These are phyloP conservation scores for Scomber scombrus DNA, from an alignment of 2,113 vertebrate species.

Conservation along the genomic window DNA sequence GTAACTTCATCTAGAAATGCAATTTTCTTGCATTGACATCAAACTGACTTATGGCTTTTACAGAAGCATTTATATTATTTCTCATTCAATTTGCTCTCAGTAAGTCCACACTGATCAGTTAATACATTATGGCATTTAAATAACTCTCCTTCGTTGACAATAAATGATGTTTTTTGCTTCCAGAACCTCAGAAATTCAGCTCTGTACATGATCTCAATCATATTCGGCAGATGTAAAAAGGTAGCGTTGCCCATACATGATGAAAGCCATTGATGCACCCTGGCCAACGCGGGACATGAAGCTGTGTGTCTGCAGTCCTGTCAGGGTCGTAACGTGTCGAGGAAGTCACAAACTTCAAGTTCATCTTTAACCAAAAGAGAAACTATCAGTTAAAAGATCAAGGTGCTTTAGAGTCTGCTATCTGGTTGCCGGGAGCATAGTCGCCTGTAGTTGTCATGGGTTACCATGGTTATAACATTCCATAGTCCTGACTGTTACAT, in stretches of 20 bases:
- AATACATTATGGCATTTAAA: constrained; percentile 29
- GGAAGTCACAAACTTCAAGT: neutral
- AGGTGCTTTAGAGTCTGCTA: neutral
- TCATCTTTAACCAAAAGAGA: neutral
- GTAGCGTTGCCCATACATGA: neutral
- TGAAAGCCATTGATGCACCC: neutral
- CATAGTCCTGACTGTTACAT: constrained; percentile 1
- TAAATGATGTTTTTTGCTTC: constrained; percentile 1
- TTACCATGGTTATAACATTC: neutral
- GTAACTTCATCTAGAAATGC: neutral
- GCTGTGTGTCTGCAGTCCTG: neutral
- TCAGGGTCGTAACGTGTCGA: neutral
- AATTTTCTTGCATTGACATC: constrained; percentile 25
- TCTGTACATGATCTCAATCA: neutral
- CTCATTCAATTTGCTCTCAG: neutral
- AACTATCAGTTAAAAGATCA: neutral
- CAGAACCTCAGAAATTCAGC: constrained; percentile 16
- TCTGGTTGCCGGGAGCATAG: neutral
- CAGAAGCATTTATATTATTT: neutral
- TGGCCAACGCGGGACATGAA: neutral
- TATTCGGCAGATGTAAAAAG: neutral
- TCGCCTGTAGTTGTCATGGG: neutral
- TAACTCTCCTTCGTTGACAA: neutral
- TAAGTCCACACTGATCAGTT: neutral
- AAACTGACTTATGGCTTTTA: constrained; percentile 34